Evolutionary conservation across 2,113 vertebrate genomes (phyloP), one percentile per base, ranked within the genome.

Genomic region (Sarotherodon lohbergeri): DNA sequence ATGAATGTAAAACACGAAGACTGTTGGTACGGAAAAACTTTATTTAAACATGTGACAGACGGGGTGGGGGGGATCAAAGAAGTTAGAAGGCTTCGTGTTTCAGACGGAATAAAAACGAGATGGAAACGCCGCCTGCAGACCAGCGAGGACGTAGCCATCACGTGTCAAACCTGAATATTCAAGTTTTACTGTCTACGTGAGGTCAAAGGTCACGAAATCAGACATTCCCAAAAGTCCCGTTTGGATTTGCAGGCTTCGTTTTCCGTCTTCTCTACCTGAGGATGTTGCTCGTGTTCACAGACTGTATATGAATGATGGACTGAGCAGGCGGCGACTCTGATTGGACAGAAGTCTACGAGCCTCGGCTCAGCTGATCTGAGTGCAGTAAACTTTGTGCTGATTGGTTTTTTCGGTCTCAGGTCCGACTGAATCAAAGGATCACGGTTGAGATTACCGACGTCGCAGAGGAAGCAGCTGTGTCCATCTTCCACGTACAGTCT

Each of bases 41-140:
- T 94, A 94, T 96, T 94, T 71, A 88, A 55, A 92, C 90, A 87
- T 61, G 85, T 88, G 93, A 73, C 36, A 39, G 34, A 84, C 9
- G 14, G 7, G 7, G 27, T 27, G 79, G 29, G 7, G 27, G 32
- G 79, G 29, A 81, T 89, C 41, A 63, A 36, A 86, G 82, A 39
- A 87, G 50, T 19, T 34, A 61, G 14, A 61, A 17, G 59, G 29
- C 50, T 87, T 90, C 22, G 81, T 17, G 68, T 48, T 76, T 48
- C 24, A 78, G 73, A 78, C 10, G 12, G 66, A 39, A 68, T 22
- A 22, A 22, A 27, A 24, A 24, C 54, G 3, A 10, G 82, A 83
- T 32, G 43, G 61, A 81, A 24, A 73, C 1, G 14, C 14, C 14
- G 9, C 68, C 68, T 48, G 81, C 14, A 86, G 68, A 57, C 2